Conservation (phyloP, 2,888 invertebrate species). For the Chrysomela aeneicollis region DNA sequence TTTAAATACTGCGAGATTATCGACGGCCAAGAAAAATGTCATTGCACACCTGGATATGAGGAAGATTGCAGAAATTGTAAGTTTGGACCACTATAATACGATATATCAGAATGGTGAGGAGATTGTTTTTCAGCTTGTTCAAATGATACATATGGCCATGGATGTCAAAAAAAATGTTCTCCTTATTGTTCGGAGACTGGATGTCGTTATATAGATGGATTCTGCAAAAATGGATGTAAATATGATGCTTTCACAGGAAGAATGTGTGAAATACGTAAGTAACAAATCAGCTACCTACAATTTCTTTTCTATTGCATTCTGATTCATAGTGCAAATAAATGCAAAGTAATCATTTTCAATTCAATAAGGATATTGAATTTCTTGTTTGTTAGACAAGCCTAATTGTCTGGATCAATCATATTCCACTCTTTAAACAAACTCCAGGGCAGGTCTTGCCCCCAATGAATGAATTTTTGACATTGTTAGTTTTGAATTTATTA, state of each 20-base stretch:
- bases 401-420: too few species aligned
- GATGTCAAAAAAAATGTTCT: not conserved
- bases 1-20: not conserved
- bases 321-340: too few species aligned
- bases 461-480: too few species aligned
- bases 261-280: not conserved
- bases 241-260: not conserved
- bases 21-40: not conserved
- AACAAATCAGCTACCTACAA: too few species aligned
- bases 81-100: not conserved
- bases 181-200: not conserved
- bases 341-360: too few species aligned
- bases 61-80: not conserved
- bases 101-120: not conserved
- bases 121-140: not conserved
- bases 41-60: not conserved
- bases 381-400: too few species aligned
- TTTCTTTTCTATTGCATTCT: too few species aligned
- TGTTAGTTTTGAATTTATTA: too few species aligned
- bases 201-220: not conserved
- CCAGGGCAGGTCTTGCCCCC: too few species aligned
- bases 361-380: too few species aligned
- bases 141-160: not conserved
- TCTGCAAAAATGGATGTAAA: not conserved
- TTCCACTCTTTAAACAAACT: too few species aligned